These are phyloP conservation scores for Pedicia rivosa DNA, from an alignment of 2,888 invertebrate species.

Conservation along the genomic window DNA sequence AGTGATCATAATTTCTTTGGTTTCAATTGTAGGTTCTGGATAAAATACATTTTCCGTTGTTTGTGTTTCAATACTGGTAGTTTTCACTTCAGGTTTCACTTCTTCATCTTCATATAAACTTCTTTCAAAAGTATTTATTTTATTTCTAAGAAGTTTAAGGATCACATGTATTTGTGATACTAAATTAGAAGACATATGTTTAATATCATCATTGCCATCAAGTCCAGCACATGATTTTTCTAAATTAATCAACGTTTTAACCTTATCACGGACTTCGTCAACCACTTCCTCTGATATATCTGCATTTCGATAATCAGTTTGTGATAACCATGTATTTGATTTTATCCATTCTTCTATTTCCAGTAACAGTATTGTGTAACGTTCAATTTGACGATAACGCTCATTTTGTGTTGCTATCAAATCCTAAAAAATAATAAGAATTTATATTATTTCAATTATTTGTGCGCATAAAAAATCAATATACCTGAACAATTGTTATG, in stretches of 20 bases:
- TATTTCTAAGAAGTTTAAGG: conserved; percentile 31
- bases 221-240: conserved; percentile 33
- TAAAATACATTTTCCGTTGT: conserved; percentile 40
- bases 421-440: conserved; percentile 24
- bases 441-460: neutral
- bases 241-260: conserved; percentile 34
- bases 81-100: conserved; percentile 11
- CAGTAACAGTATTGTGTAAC: conserved; percentile 35
- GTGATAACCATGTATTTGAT: conserved; percentile 28
- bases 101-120: no score
- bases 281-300: no score
- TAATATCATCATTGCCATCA: no score
- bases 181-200: no score
- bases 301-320: conserved; percentile 33
- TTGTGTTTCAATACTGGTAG: conserved; percentile 46
- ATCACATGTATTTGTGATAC: no score
- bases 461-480: conserved; percentile 8
- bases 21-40: conserved; percentile 20
- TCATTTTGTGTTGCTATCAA: conserved; percentile 36
- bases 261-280: conserved; percentile 33
- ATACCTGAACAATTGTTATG: conserved; percentile 33
- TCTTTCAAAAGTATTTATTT: no score
- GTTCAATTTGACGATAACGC: conserved; percentile 35
- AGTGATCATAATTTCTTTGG: conserved; percentile 18
- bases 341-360: conserved; percentile 39